phyloP scores from a whole-genome alignment of 2,888 invertebrate species.

The Caenorhabditis sp. region DNA sequence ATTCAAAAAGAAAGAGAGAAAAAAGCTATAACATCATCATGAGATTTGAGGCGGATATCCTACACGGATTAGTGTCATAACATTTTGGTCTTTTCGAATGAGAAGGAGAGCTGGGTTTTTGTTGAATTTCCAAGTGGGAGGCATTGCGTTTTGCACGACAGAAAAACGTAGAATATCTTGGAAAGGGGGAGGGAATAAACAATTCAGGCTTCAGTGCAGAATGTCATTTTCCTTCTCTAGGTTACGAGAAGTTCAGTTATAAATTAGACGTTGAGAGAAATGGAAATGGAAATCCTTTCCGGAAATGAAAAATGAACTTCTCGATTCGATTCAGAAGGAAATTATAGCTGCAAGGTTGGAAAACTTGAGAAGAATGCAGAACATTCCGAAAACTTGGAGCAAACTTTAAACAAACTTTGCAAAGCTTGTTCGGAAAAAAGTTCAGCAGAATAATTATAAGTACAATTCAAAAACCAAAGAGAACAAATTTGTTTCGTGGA shows the following conservation, averaged over 20 bases:
- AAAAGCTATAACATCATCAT: slow-evolving; percentile 9
- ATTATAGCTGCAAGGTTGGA: too few species aligned
- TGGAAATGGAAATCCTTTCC: not conserved
- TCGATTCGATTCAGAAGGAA: too few species aligned
- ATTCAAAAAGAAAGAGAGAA: slow-evolving; percentile 12
- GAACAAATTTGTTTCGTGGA: too few species aligned
- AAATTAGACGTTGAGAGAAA: too few species aligned
- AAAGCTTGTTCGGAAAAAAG: too few species aligned
- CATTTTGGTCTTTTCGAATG: slow-evolving; percentile 7
- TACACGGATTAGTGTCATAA: slow-evolving; percentile 12
- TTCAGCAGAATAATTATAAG: too few species aligned
- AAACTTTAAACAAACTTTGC: too few species aligned
- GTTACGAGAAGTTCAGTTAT: not conserved
- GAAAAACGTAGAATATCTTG: not conserved
- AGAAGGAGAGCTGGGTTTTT: not conserved
- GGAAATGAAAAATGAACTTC: too few species aligned
- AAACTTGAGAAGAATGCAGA: too few species aligned
- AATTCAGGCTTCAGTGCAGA: not conserved
- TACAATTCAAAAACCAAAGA: too few species aligned
- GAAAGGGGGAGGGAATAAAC: not conserved
- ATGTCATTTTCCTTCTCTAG: not conserved
- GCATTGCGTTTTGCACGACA: not conserved
- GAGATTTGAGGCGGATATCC: slow-evolving; percentile 6
- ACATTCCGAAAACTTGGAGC: too few species aligned
- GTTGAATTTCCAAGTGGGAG: slow-evolving; percentile 3